Conservation (phyloP, 1,140 invertebrate species). For the Harlomillsia oculata region DNA sequence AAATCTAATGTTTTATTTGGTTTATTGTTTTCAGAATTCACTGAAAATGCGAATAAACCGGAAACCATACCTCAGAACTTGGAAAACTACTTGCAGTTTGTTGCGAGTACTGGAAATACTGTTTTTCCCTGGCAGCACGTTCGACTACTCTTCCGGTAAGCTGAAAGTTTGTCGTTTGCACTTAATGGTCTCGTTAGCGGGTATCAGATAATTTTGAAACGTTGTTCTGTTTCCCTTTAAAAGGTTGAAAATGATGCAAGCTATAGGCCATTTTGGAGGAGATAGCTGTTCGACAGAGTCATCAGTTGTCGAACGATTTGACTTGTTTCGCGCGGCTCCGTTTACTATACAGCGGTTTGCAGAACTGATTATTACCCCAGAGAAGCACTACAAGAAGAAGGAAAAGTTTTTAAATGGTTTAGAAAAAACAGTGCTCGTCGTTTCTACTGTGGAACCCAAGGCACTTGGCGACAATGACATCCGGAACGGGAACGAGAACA, state of each 20-base stretch:
- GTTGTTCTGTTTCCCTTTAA: not conserved
- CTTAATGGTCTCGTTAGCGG: not conserved
- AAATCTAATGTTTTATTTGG: not conserved
- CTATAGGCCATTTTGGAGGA: slow-evolving; percentile 25
- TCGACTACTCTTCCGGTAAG: slow-evolving; percentile 60
- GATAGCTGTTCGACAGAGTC: slow-evolving; percentile 23
- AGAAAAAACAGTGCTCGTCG: slow-evolving; percentile 88
- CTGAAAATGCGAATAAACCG: slow-evolving; percentile 1
- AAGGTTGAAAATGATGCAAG: slow-evolving; percentile 26
- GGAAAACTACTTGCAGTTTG: slow-evolving; percentile 79
- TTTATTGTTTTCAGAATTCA: slow-evolving; percentile 18
- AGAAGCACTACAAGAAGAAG: slow-evolving; percentile 87
- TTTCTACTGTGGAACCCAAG: slow-evolving; percentile 79
- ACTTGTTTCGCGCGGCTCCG: slow-evolving; percentile 69
- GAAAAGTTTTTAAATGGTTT: slow-evolving; percentile 94
- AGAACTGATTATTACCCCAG: slow-evolving; percentile 78
- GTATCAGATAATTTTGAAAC: not conserved
- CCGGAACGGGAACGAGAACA: slow-evolving; percentile 6
- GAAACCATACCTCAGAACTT: slow-evolving; percentile 70
- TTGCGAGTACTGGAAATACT: slow-evolving; percentile 87
- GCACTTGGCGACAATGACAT: not conserved
- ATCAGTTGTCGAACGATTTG: slow-evolving; percentile 30
- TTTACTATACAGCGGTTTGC: slow-evolving; percentile 94
- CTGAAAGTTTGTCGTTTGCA: not conserved
- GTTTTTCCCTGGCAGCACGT: slow-evolving; percentile 84